Evolutionary conservation across 2,113 vertebrate genomes (phyloP).

Genomic region (Anser cygnoides): DNA sequence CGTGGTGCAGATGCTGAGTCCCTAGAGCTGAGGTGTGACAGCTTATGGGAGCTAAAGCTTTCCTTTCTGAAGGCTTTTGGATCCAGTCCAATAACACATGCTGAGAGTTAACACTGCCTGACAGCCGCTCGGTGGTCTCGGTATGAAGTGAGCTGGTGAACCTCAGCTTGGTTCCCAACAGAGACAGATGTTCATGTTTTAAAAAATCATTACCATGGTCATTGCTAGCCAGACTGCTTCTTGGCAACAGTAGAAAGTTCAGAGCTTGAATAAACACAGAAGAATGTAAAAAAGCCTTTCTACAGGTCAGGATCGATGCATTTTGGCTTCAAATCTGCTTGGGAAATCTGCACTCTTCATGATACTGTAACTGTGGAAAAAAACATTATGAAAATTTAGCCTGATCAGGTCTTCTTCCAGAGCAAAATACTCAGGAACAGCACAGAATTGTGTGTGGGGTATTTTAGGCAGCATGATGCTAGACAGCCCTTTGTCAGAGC

Average conservation of each 20-base stretch:
- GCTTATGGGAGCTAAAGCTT: not conserved
- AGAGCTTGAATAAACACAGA: not conserved
- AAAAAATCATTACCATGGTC: not conserved
- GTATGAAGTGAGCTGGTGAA: slow-evolving; percentile 4
- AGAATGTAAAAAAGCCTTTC: not conserved
- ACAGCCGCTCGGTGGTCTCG: slow-evolving; percentile 25
- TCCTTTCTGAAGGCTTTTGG: not conserved
- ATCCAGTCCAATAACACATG: not conserved
- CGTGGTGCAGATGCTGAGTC: not conserved
- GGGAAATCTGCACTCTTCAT: not conserved
- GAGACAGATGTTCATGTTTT: slow-evolving; percentile 33
- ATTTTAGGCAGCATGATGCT: not conserved
- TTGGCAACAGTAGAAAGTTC: not conserved
- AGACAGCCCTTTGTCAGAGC: not conserved
- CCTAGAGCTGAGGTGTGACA: not conserved
- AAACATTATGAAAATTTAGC: not conserved
- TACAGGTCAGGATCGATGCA: not conserved
- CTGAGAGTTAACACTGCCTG: not conserved
- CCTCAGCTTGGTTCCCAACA: not conserved
- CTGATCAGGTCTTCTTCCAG: not conserved
- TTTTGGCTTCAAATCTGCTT: not conserved
- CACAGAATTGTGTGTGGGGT: not conserved
- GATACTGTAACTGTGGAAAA: not conserved
- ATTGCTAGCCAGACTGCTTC: not conserved
- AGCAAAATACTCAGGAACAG: not conserved